Evolutionary conservation across 1,140 invertebrate genomes (phyloP), one percentile per base, ranked within the genome.

Genomic region (Zaprionus taronus): DNA sequence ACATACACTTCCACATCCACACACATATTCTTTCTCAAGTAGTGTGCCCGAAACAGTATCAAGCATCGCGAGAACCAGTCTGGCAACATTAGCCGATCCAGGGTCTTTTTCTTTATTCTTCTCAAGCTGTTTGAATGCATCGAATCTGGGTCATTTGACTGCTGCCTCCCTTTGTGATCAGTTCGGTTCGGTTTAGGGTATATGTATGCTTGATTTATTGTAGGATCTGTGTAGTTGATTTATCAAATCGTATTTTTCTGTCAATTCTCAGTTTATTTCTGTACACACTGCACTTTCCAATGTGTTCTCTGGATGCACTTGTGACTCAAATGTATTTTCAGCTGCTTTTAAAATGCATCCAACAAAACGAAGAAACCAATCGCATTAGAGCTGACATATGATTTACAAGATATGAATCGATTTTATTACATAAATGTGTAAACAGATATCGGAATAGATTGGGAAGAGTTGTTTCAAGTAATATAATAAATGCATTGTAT

Each of bases 111-210:
- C 6, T 47, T 51, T 51, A 51, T 51, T 20, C 22, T 28, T 49
- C 44, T 56, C 53, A 62, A 69, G 65, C 55, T 57, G 55, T 63
- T 56, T 63, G 38, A 49, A 67, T 62, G 53, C 14, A 71, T 64
- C 55, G 38, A 80, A 86, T 80, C 57, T 86, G 77, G 83, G 83
- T 89, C 83, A 83, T 77, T 83, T 81, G 83, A 79, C 61, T 67
- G 68, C 60, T 72, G 77, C 70, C 78, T 76, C 82, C 47, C 47
- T 51, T 58, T 81, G 77, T 83, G 61, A 79, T 74, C 73, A 78
- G 58, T 81, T 61, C 5, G 44, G 20, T 24, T 11, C 3, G 22
- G 26, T 56, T 72, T 57, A 57, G 28, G 51, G 61, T 24, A 51
- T 51, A 24, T 51, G 9, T 14, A 56, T 49, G 55, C 31, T 61